Conservation (phyloP, 2,113 vertebrate genomes). For the Anguilla rostrata region DNA sequence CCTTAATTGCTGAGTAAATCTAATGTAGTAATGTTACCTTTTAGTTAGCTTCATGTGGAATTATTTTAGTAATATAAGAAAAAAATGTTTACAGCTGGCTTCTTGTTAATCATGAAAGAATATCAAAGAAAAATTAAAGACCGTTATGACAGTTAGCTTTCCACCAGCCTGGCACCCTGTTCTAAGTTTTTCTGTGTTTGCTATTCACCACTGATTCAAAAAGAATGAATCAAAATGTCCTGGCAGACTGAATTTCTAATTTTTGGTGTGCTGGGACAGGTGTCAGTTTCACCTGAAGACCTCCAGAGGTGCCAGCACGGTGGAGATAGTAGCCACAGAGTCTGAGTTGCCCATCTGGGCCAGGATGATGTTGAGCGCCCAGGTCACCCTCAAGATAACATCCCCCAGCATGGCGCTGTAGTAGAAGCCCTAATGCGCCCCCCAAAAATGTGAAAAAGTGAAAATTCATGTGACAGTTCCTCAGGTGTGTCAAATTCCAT, state of each 20-base stretch:
- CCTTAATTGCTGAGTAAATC: no score
- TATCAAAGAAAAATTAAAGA: no score
- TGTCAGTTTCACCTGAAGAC: conserved; percentile 77
- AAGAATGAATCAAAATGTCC: not conserved
- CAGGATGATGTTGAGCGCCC: conserved; percentile 83
- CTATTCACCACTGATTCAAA: not conserved
- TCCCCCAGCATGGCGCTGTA: conserved; percentile 85
- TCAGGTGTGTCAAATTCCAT: no score
- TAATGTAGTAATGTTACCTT: no score
- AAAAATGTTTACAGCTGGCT: no score
- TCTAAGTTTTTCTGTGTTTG: no score
- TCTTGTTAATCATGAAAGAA: no score
- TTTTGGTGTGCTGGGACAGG: not conserved
- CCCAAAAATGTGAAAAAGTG: not conserved
- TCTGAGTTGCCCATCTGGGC: conserved; percentile 68
- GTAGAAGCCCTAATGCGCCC: conserved; percentile 74
- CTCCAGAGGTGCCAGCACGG: conserved; percentile 80
- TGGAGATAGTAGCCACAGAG: conserved; percentile 68
- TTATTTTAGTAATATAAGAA: no score
- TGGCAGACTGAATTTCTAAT: not conserved
- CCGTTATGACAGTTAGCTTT: no score
- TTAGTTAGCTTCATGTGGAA: no score
- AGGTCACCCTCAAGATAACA: conserved; percentile 80
- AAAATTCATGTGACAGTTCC: no score
- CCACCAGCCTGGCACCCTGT: no score